Conservation (phyloP, 2,888 invertebrate species). For the Isotomurus palustris region DNA sequence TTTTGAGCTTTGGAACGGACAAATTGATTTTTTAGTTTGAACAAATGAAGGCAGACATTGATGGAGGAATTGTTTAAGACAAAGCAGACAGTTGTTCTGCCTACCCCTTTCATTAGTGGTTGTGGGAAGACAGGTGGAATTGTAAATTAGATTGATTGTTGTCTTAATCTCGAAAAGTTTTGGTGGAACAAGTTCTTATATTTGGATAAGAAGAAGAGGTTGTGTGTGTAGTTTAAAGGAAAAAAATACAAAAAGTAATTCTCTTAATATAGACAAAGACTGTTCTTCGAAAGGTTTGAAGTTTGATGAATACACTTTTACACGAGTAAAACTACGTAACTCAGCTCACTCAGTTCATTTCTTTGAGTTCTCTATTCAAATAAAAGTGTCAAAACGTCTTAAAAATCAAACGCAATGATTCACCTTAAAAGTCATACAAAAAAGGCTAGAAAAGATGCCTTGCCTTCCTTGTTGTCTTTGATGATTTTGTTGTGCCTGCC, state of each 20-base stretch:
- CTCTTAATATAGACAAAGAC: no score
- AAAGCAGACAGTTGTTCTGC: conserved; percentile 8
- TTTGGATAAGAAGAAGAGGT: no score
- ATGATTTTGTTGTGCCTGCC: background rate
- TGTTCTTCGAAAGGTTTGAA: no score
- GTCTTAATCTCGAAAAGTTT: conserved; percentile 1
- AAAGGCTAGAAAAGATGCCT: background rate
- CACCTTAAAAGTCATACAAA: background rate
- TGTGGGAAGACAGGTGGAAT: conserved; percentile 9
- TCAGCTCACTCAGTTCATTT: no score
- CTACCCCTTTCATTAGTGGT: conserved; percentile 7
- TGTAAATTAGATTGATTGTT: conserved; percentile 12
- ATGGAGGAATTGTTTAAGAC: conserved; percentile 6
- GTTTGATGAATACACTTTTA: no score
- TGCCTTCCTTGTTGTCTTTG: background rate
- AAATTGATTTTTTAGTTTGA: background rate
- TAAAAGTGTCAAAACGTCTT: conserved; percentile 11
- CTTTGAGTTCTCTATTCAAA: no score
- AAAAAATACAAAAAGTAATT: no score
- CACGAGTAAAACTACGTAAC: no score
- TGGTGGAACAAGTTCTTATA: no score
- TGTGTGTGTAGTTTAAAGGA: no score
- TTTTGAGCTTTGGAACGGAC: no score
- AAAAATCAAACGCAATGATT: background rate
- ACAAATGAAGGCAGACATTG: conserved; percentile 6